Evolutionary conservation across 1,140 invertebrate species (phyloP).

Genomic region (Venustaconcha ellipsiformis): DNA sequence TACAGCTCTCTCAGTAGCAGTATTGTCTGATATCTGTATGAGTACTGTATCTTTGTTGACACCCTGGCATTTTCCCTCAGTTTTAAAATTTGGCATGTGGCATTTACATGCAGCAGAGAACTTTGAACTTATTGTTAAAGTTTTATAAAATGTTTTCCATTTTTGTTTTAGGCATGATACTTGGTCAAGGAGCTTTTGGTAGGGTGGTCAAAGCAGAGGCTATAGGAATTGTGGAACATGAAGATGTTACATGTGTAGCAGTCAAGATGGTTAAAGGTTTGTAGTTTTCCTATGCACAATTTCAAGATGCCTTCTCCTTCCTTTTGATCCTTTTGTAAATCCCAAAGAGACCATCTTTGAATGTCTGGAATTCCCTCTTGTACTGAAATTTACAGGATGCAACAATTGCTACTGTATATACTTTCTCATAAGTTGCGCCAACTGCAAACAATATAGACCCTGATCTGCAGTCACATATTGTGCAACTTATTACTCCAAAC

Average conservation of each 20-base stretch:
- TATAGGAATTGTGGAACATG: constrained; percentile 77
- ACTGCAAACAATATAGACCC: no score
- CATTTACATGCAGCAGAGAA: constrained; percentile 25
- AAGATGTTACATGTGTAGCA: constrained; percentile 81
- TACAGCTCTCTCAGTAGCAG: no score
- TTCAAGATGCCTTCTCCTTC: not conserved
- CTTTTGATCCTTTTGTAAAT: not conserved
- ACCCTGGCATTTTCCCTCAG: no score
- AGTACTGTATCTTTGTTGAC: no score
- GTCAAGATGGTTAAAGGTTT: constrained; percentile 98
- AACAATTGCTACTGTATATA: no score
- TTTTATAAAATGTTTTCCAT: constrained; percentile 8
- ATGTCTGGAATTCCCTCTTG: not conserved
- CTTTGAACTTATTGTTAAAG: constrained; percentile 10
- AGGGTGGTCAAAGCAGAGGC: constrained; percentile 88
- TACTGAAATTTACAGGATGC: not conserved
- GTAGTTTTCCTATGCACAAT: not conserved
- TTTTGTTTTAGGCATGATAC: constrained; percentile 60
- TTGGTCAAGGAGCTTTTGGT: constrained; percentile 93
- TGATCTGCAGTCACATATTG: no score
- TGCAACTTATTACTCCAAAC: no score
- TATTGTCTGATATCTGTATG: no score
- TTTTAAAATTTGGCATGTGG: no score
- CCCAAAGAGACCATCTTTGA: not conserved
- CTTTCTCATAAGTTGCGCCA: no score